Evolutionary conservation across 2,797 vertebrate species (phyloP).

Genomic region (Phalanger gymnotis): DNA sequence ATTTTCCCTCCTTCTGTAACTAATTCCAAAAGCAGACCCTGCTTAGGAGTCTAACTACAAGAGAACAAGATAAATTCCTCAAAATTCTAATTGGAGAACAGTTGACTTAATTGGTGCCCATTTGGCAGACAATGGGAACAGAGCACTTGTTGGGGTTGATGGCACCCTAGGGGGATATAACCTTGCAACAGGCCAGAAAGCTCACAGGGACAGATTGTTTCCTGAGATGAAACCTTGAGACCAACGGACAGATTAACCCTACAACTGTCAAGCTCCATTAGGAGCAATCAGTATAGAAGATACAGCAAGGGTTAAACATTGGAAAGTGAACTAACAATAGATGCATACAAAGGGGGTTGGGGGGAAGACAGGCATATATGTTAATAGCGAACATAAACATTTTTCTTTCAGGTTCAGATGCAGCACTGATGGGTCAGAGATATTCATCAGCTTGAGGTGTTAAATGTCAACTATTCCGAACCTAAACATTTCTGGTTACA

Average conservation of each 20-base stretch:
- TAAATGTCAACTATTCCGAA: conserved; percentile 56
- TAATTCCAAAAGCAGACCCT: conserved; percentile 91
- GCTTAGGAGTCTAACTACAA: conserved; percentile 89
- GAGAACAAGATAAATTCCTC: conserved; percentile 95
- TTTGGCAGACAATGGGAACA: conserved; percentile 97
- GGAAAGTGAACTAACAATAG: conserved; percentile 83
- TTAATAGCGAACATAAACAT: conserved; percentile 61
- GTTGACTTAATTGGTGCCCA: conserved; percentile 99
- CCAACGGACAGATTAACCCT: conserved; percentile 88
- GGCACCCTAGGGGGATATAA: conserved; percentile 96
- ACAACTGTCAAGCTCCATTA: conserved; percentile 89
- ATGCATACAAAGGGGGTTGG: conserved; percentile 72
- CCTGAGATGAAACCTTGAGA: conserved; percentile 96
- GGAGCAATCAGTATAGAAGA: conserved; percentile 83
- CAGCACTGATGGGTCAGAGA: conserved; percentile 64
- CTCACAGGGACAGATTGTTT: conserved; percentile 96
- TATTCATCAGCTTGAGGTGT: background rate
- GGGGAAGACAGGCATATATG: conserved; percentile 48
- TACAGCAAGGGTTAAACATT: conserved; percentile 85
- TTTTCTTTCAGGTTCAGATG: conserved; percentile 76
- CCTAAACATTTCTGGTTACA: conserved; percentile 3
- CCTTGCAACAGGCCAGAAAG: conserved; percentile 92
- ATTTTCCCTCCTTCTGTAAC: conserved; percentile 90
- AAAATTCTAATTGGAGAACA: conserved; percentile 99
- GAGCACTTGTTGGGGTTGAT: conserved; percentile 92